Conservation (phyloP, 2,113 vertebrate species). For the Cyphomyrus plagiostoma region DNA sequence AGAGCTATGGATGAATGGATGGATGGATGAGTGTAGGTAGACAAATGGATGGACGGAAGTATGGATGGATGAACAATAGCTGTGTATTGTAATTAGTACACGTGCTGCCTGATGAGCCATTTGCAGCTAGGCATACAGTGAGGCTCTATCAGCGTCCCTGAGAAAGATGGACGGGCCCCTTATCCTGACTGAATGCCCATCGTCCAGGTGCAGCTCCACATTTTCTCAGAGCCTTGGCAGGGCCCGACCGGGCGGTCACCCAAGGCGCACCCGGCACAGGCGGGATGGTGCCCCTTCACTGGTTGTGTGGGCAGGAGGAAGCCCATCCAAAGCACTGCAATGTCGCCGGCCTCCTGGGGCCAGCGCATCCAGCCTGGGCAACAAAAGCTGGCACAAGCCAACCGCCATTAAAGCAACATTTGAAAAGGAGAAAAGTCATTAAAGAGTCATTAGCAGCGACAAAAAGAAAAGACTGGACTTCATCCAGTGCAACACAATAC, state of each 20-base stretch:
- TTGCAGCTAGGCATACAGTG: background rate
- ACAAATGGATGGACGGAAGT: too few relatives aligned
- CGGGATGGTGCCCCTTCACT: background rate
- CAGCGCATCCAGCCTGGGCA: background rate
- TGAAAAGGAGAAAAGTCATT: slow-evolving; percentile 2
- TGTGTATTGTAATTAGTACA: background rate
- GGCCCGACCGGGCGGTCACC: background rate
- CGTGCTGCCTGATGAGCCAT: background rate
- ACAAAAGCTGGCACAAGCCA: background rate
- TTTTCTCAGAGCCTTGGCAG: background rate
- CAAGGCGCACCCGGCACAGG: background rate
- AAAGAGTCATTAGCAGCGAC: slow-evolving; percentile 10
- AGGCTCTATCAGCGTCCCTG: background rate
- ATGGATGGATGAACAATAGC: background rate
- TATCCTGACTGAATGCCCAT: background rate
- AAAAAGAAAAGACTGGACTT: background rate
- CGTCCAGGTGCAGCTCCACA: background rate
- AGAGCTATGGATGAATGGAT: background rate
- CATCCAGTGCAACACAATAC: background rate
- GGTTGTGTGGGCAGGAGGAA: background rate
- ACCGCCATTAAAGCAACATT: background rate
- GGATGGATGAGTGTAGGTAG: background rate
- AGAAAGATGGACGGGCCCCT: background rate
- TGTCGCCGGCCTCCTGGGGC: background rate
- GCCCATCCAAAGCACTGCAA: background rate